Conservation (phyloP, 2,888 invertebrate genomes). For the Sympetrum striolatum region DNA sequence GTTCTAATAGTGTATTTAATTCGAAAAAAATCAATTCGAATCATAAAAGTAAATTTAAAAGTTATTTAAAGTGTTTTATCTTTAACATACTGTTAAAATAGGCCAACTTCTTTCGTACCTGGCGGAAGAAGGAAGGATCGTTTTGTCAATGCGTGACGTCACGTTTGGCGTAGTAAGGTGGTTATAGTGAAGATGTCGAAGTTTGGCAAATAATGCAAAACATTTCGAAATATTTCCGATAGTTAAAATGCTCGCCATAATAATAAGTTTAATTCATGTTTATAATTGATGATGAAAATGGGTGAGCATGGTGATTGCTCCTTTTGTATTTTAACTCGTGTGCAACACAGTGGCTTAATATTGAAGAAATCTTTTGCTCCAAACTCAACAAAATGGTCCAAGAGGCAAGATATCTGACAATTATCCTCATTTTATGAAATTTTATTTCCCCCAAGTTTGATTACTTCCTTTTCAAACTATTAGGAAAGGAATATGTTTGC, state of each 20-base stretch:
- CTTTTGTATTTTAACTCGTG: slow-evolving; percentile 48
- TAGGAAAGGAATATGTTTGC: no score
- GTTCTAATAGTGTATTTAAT: no score
- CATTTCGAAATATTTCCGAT: neutral
- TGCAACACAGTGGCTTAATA: slow-evolving; percentile 48
- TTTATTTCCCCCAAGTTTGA: no score
- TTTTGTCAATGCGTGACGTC: neutral
- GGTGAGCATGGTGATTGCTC: slow-evolving; percentile 48
- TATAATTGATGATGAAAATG: slow-evolving; percentile 45
- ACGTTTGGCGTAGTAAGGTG: neutral
- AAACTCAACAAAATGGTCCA: slow-evolving; percentile 49
- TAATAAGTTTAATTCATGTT: neutral
- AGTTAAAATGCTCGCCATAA: neutral
- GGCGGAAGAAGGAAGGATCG: neutral
- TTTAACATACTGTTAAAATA: neutral
- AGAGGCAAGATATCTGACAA: slow-evolving; percentile 47
- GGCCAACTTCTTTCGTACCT: neutral
- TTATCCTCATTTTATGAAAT: neutral
- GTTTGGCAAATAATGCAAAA: neutral
- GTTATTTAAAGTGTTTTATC: neutral
- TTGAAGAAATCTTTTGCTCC: slow-evolving; percentile 49
- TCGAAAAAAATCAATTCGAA: neutral
- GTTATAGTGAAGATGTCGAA: neutral
- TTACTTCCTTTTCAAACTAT: no score
- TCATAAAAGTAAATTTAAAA: neutral